Evolutionary conservation across 2,113 vertebrate species (phyloP).

Genomic region (Astur gentilis): DNA sequence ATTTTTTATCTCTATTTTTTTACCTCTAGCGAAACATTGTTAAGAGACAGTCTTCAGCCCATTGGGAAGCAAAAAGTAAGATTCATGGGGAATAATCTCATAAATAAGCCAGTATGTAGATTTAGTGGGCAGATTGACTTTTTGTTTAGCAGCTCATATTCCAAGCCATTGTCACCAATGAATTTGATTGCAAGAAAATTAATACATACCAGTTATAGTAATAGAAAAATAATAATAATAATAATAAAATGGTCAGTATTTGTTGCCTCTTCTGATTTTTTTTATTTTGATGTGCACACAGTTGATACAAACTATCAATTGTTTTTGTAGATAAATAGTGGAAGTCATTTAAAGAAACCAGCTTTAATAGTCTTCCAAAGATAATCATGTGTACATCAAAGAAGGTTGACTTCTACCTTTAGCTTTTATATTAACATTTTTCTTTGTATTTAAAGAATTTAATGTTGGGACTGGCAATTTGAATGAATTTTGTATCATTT

Average conservation of each 20-base stretch:
- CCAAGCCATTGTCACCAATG: background rate
- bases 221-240: background rate
- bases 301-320: background rate
- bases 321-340: background rate
- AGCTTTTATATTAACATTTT: background rate
- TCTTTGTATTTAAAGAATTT: background rate
- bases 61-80: background rate
- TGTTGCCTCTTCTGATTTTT: background rate
- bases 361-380: background rate
- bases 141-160: background rate
- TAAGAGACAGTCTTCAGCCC: background rate
- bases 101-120: background rate
- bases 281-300: background rate
- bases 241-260: background rate
- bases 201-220: background rate
- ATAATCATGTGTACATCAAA: background rate
- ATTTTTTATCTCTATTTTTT: background rate
- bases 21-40: background rate
- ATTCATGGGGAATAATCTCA: background rate
- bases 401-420: background rate
- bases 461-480: background rate
- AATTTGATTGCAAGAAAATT: background rate
- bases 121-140: background rate
- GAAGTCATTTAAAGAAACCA: background rate
- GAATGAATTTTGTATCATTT: constrained; percentile 15